Conservation (phyloP, 2,113 vertebrate species). For the Nibea albiflora region DNA sequence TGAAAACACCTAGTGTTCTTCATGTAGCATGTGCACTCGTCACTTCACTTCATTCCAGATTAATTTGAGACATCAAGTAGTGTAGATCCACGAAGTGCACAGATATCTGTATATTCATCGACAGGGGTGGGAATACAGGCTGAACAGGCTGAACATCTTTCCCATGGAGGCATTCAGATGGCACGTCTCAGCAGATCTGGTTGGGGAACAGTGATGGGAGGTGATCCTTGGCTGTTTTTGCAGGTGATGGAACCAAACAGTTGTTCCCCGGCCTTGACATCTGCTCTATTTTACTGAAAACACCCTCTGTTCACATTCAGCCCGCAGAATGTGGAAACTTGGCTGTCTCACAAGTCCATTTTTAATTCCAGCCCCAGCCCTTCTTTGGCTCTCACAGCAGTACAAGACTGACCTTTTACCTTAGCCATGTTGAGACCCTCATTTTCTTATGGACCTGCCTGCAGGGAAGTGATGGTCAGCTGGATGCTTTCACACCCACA, state of each 20-base stretch:
- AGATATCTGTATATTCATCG: too few relatives aligned
- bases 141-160: not conserved
- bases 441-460: conserved; percentile 17
- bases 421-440: not conserved
- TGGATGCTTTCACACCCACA: conserved; percentile 42
- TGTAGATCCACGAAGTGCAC: too few relatives aligned
- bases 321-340: conserved; percentile 54
- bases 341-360: conserved; percentile 39
- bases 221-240: conserved; percentile 10
- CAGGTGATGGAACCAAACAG: conserved; percentile 41
- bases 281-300: conserved; percentile 54
- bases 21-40: too few relatives aligned
- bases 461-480: conserved; percentile 31
- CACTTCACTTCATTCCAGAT: too few relatives aligned
- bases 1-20: too few relatives aligned
- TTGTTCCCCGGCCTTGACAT: conserved; percentile 47
- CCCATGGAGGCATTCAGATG: not conserved
- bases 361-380: conserved; percentile 46
- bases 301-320: conserved; percentile 41
- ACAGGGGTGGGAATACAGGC: too few relatives aligned
- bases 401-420: conserved; percentile 43
- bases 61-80: too few relatives aligned
- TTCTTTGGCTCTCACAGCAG: conserved; percentile 55
- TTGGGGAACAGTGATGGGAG: not conserved
- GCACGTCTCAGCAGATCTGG: too few relatives aligned